Evolutionary conservation across 2,113 vertebrate species (phyloP).

Genomic region (Rissa tridactyla): DNA sequence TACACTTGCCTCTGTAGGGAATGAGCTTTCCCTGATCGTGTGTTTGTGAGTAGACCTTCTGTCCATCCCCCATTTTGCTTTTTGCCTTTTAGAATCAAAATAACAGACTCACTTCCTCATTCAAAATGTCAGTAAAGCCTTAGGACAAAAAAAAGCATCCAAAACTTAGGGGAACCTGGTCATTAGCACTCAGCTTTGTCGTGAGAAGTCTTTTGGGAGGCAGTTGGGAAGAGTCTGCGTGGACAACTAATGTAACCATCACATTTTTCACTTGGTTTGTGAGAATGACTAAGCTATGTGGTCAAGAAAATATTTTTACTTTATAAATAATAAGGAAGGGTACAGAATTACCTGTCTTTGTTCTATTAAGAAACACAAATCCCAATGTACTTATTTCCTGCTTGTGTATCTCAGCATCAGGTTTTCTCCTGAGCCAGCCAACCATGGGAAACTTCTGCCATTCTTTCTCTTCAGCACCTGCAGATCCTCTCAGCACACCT

Average conservation of each 20-base stretch:
- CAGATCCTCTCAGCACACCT: background rate
- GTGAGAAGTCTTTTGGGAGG: background rate
- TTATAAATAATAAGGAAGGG: background rate
- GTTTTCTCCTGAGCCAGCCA: background rate
- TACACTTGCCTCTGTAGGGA: background rate
- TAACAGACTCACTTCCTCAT: background rate
- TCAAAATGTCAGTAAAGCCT: background rate
- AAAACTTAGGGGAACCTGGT: background rate
- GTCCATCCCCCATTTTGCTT: background rate
- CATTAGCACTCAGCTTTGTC: background rate
- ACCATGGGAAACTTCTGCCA: background rate
- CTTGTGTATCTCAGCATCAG: background rate
- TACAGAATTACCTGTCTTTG: background rate
- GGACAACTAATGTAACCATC: background rate
- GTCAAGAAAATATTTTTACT: background rate
- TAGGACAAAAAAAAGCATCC: background rate
- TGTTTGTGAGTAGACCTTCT: background rate
- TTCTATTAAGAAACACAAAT: background rate
- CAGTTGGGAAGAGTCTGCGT: background rate
- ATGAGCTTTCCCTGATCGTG: background rate
- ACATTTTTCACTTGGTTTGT: background rate
- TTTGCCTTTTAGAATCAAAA: background rate
- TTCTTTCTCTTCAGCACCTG: background rate
- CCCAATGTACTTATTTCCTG: background rate
- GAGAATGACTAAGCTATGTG: background rate